phyloP scores from a whole-genome alignment of 1,140 invertebrate species.

The Danaus plexippus region DNA sequence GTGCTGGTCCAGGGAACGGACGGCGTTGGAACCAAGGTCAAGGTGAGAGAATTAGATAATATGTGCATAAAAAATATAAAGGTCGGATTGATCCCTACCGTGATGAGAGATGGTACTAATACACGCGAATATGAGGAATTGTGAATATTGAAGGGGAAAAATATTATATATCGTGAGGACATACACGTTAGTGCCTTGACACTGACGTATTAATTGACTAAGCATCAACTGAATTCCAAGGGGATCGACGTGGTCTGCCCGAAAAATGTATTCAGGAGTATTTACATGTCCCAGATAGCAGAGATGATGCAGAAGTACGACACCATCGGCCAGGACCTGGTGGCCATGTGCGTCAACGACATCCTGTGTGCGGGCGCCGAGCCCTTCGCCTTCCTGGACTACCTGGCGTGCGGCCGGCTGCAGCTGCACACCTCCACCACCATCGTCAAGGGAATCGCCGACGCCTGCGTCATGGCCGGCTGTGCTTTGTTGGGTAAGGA shows the following conservation, averaged over 20 bases:
- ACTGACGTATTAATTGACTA: too few relatives aligned
- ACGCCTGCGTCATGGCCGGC: conserved; percentile 88
- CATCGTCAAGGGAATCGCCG: conserved; percentile 88
- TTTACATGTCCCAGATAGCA: conserved; percentile 77
- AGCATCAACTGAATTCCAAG: too few relatives aligned
- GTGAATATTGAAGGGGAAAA: too few relatives aligned
- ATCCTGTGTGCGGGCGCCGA: conserved; percentile 94
- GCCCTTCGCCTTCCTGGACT: conserved; percentile 96
- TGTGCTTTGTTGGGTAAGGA: conserved; percentile 89
- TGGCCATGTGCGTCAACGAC: conserved; percentile 99
- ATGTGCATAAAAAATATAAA: too few relatives aligned
- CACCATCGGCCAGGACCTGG: conserved; percentile 94
- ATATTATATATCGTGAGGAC: too few relatives aligned
- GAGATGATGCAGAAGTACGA: conserved; percentile 84
- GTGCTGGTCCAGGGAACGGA: conserved; percentile 94
- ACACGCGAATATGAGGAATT: too few relatives aligned
- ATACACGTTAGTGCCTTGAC: too few relatives aligned
- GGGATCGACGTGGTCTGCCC: too few relatives aligned
- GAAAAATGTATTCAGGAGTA: too few relatives aligned
- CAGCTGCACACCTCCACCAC: conserved; percentile 81
- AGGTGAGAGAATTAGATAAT: conserved; percentile 71
- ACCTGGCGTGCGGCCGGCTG: conserved; percentile 93
- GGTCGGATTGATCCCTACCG: too few relatives aligned
- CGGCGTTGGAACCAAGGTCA: conserved; percentile 95
- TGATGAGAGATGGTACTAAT: conserved; percentile 2